Evolutionary conservation across 2,113 vertebrate species (phyloP).

Genomic region (Lampris incognitus): DNA sequence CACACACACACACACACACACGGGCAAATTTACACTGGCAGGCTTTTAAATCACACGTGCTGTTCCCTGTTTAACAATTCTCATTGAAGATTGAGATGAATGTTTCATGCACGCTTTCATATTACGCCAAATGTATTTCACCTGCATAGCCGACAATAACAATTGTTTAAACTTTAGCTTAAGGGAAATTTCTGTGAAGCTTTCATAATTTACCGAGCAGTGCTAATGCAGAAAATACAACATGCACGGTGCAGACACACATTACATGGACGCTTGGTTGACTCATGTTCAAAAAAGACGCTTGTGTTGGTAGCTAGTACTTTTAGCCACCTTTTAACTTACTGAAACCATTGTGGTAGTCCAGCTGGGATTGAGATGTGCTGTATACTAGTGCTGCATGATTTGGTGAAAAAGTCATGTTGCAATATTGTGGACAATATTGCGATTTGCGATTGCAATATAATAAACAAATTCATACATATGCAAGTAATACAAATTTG

Average conservation of each 20-base stretch:
- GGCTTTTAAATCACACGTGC: too few relatives aligned
- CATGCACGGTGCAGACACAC: constrained; percentile 8
- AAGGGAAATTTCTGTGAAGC: constrained; percentile 50
- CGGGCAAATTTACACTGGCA: too few relatives aligned
- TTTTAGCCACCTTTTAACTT: constrained; percentile 16
- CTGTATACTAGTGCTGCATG: too few relatives aligned
- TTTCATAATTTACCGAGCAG: constrained; percentile 62
- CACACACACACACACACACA: too few relatives aligned
- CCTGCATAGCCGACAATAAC: constrained; percentile 29
- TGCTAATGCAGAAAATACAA: constrained; percentile 28
- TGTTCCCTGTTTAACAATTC: too few relatives aligned
- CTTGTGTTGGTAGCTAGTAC: constrained; percentile 6
- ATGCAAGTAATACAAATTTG: too few relatives aligned
- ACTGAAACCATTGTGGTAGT: constrained; percentile 11
- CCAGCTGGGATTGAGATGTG: not conserved
- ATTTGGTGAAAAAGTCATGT: too few relatives aligned
- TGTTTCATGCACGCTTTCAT: too few relatives aligned
- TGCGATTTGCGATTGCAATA: too few relatives aligned
- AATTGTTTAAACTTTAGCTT: constrained; percentile 46
- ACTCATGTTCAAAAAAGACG: constrained; percentile 33
- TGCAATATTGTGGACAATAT: too few relatives aligned
- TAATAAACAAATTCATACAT: too few relatives aligned
- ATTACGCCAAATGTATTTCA: constrained; percentile 16
- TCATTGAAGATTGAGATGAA: too few relatives aligned
- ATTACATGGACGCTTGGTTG: constrained; percentile 19